Evolutionary conservation across 2,888 invertebrate species (phyloP).

Genomic region (Molanna angustata): DNA sequence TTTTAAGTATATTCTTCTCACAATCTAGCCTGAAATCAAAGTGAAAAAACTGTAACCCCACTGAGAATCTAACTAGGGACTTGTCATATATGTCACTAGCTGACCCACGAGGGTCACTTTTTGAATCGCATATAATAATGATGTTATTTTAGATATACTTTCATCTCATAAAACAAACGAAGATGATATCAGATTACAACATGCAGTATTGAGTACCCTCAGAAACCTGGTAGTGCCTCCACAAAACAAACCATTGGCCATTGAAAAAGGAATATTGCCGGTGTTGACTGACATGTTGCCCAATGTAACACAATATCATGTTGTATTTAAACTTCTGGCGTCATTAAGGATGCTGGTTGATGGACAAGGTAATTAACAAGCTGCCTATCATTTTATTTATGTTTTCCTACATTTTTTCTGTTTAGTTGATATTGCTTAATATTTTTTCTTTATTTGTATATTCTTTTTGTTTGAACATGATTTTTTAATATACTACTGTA

Average conservation of each 20-base stretch:
- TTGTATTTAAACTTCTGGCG: slow-evolving; percentile 83
- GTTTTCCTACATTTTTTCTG: too few relatives aligned
- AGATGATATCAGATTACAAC: slow-evolving; percentile 64
- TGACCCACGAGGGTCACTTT: too few relatives aligned
- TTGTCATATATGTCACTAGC: too few relatives aligned
- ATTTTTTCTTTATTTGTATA: neutral
- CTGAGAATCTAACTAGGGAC: too few relatives aligned
- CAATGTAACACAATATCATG: slow-evolving; percentile 67
- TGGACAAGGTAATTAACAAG: slow-evolving; percentile 64
- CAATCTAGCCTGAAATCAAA: too few relatives aligned
- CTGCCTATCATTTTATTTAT: too few relatives aligned
- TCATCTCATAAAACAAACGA: slow-evolving; percentile 58
- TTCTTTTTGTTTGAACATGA: neutral
- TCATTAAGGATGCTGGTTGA: slow-evolving; percentile 84
- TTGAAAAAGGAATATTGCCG: slow-evolving; percentile 60
- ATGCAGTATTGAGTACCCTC: slow-evolving; percentile 74
- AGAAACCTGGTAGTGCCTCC: slow-evolving; percentile 73
- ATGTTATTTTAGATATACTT: slow-evolving; percentile 43
- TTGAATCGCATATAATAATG: too few relatives aligned
- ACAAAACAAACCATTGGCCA: slow-evolving; percentile 70
- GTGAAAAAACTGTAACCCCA: too few relatives aligned
- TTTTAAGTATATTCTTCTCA: too few relatives aligned
- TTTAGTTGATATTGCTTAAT: too few relatives aligned
- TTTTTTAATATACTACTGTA: neutral
- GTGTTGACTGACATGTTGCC: slow-evolving; percentile 68